Base-by-base conservation (phyloP, 2,888 invertebrate genomes). In the Ectobius pallidus region DNA sequence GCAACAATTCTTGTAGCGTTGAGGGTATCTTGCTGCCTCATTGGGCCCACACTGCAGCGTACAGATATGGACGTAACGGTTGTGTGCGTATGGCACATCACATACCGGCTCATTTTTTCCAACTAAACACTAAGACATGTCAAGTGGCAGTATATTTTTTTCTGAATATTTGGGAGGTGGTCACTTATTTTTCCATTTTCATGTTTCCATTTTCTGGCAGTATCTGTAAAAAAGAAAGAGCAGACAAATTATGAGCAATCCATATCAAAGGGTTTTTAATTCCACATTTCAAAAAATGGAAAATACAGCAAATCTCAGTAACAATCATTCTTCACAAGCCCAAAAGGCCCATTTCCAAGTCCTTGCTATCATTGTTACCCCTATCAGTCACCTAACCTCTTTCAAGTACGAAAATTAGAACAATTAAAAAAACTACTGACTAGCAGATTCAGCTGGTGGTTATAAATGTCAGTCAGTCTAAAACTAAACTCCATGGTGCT, bases 61-160 rank as follows among this genome's bases (percentile, higher is more conserved):
- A 42, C 44, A 46, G 65, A 65, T 25, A 46, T 65, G 65, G 46
- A 65, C 65, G 46, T 65, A 7, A 65, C 20, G 46, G 27, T 34
- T 46, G 65, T 65, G 65, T 65, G 65, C 55, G 22, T 55, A 69
- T 44, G 63, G 44, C 63, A 63, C 69, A 65, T 25, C 65, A 69
- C 69, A 55, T 22, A 32, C 69, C 52, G 32, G 69, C 34, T 42
- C 20, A 32, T 69, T 69, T 55, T 52, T 52, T 52, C 55, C 49
- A 58, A 70, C 70, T 70, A 52, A 55, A 63, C 20, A 27, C 71
- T 71, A 63, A 58, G 58, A 61, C 25, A 22, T 69, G 69, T 69
- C 52, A 49, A 58, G 63, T 71, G 71, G 71, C 71, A 71, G 71
- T 71, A 63, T 63, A 39, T 42, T 61, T 39, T 69, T 69, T 25